Evolutionary conservation across 2,797 vertebrate species (phyloP).

Genomic region (Cetoscarus ocellatus): DNA sequence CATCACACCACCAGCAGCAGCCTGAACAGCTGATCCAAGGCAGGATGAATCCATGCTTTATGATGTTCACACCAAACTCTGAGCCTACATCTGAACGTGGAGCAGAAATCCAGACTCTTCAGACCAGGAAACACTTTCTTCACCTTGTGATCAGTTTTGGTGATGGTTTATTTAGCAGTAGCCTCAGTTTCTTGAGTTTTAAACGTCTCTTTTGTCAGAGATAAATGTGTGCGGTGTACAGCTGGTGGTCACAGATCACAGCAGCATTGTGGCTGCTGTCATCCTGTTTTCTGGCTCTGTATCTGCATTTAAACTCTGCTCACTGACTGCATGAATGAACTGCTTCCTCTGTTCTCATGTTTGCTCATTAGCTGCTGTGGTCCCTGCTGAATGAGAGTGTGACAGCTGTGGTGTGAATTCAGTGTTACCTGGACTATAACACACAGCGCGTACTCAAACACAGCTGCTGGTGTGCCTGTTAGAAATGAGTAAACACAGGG

Average conservation of each 20-base stretch:
- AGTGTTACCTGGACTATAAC: constrained; percentile 31
- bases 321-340: constrained; percentile 4
- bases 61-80: no score
- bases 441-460: constrained; percentile 16
- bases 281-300: constrained; percentile 20
- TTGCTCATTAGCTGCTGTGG: constrained; percentile 36
- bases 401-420: constrained; percentile 28
- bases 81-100: no score
- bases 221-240: constrained; percentile 77
- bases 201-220: constrained; percentile 56
- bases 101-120: no score
- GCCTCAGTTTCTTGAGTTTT: no score
- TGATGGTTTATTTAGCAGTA: no score
- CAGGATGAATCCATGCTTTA: no score
- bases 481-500: neutral
- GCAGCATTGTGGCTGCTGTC: constrained; percentile 62
- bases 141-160: neutral
- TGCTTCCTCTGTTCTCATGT: constrained; percentile 7
- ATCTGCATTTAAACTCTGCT: constrained; percentile 20
- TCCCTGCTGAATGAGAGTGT: constrained; percentile 12
- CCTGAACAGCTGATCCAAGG: no score
- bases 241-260: constrained; percentile 77
- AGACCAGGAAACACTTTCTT: neutral
- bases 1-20: no score
- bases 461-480: constrained; percentile 9